Percentiles rank a stretch among this genome's conserved stretches.
phyloP scores from a whole-genome alignment of 2,888 invertebrate genomes.

The Apamea anceps region DNA sequence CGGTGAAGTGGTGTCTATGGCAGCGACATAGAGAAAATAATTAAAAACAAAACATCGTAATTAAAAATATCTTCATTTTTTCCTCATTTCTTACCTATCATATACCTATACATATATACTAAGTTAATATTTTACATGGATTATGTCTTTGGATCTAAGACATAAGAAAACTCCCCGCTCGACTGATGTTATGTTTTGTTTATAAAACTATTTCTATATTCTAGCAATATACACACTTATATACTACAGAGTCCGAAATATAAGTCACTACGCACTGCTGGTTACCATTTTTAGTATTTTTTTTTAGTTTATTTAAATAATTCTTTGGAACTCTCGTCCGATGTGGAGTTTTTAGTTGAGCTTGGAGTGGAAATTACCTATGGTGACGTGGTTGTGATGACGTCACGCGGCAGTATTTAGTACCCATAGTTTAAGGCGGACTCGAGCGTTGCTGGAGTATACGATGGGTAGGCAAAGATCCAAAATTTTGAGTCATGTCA shows the following conservation, averaged over 20 bases:
- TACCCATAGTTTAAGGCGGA: conserved; percentile 60
- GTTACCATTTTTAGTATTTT: conserved; percentile 45
- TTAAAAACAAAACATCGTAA: conserved; percentile 68
- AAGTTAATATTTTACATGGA: conserved; percentile 85
- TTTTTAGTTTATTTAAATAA: conserved; percentile 63
- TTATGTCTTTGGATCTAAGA: conserved; percentile 69
- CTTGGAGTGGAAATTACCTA: conserved; percentile 35
- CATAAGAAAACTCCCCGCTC: conserved; percentile 59
- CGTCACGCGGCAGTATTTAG: conserved; percentile 38
- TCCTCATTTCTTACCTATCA: conserved; percentile 77
- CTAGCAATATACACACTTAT: conserved; percentile 84
- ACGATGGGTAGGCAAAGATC: conserved; percentile 43
- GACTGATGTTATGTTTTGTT: conserved; percentile 61
- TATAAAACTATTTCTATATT: conserved; percentile 80
- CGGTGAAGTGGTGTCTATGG: conserved; percentile 75
- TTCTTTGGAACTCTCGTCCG: conserved; percentile 67
- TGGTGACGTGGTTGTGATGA: conserved; percentile 32
- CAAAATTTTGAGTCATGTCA: conserved; percentile 32
- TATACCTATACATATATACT: conserved; percentile 76
- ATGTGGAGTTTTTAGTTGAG: conserved; percentile 52
- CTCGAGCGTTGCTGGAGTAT: conserved; percentile 47
- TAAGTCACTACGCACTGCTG: conserved; percentile 82
- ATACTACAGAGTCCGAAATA: conserved; percentile 77
- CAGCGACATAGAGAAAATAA: conserved; percentile 78
- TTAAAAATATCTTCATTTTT: conserved; percentile 86